Evolutionary conservation across 2,888 invertebrate genomes (phyloP), one percentile per base, ranked within the genome.

Genomic region (Volucella inanis): DNA sequence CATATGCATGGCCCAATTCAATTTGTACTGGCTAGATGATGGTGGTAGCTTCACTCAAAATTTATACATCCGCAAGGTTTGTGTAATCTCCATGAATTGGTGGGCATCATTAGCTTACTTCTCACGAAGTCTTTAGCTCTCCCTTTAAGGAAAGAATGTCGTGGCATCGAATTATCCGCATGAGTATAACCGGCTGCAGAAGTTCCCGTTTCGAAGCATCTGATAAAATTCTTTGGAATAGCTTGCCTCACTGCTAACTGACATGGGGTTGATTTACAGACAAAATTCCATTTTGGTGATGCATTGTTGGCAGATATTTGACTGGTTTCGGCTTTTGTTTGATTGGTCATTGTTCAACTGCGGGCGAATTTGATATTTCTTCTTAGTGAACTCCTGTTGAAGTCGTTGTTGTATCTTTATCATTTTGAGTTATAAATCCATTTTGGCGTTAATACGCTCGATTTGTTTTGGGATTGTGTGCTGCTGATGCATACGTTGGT

Each of bases 91-190:
- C 12, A 52, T 18, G 1, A 1, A 1, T 1, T 18, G 18, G 18
- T 18, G 18, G 18, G 1, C 18, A 1, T 18, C 18, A 18, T 18
- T 18, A 18, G 18, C 1, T 18, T 18, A 18, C 18, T 1, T 18
- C 18, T 18, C 1, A 83, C 82, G 2, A 72, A 43, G n/a, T 87
- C 83, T 10, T 43, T 67, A 3, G 83, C 78, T 10, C 70, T 71
- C 31, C 83, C 77, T 11, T 70, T 68, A 2, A 83, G 41, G 9
- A 79, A 49, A 10, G 72, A 54, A n/a, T 84, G 84, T 8, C 85
- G 49, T 0, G 82, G 79, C 62, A 87, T 86, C 52, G 83, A 55
- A 72, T 87, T 85, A 57, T 87, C 84, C 0, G 70, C 82, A 74
- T 87, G 62, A 8, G 45, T 61, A 61, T 74, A 86, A 2, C 79